phyloP scores from a whole-genome alignment of 2,888 invertebrate genomes.

The Parascotia fuliginaria region DNA sequence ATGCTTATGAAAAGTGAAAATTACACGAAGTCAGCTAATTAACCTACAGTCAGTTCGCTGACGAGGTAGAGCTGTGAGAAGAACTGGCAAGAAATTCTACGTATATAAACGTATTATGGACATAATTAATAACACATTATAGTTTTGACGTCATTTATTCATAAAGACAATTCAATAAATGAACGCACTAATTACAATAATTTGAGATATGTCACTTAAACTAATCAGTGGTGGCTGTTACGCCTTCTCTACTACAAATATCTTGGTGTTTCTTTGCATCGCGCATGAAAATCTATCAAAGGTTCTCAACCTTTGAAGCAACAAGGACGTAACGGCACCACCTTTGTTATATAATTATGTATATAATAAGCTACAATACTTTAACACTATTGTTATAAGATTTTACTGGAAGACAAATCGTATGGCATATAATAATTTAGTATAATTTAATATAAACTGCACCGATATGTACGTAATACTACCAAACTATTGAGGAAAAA shows the following conservation, averaged over 20 bases:
- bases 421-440: slow-evolving; percentile 84
- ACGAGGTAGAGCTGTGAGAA: no score
- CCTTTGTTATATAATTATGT: slow-evolving; percentile 70
- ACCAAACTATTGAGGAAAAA: slow-evolving; percentile 75
- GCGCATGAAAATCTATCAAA: slow-evolving; percentile 6
- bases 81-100: no score
- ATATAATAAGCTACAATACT: slow-evolving; percentile 83
- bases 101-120: no score
- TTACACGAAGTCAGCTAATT: no score
- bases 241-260: slow-evolving; percentile 40
- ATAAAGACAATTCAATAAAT: slow-evolving; percentile 85
- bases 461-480: slow-evolving; percentile 79
- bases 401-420: slow-evolving; percentile 86
- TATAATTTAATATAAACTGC: slow-evolving; percentile 77
- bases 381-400: slow-evolving; percentile 83
- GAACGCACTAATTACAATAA: slow-evolving; percentile 84
- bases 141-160: slow-evolving; percentile 83
- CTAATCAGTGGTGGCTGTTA: slow-evolving; percentile 71
- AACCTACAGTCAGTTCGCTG: no score
- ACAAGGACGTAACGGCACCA: slow-evolving; percentile 65
- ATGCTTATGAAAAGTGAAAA: no score
- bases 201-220: slow-evolving; percentile 84
- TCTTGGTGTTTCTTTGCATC: slow-evolving; percentile 26
- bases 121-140: slow-evolving; percentile 19
- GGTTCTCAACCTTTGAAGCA: slow-evolving; percentile 19